A percentile compares a stretch with the other conserved stretches of the same genome.
Conservation (phyloP, 2,888 invertebrate species). For the Lampropteryx suffumata region DNA sequence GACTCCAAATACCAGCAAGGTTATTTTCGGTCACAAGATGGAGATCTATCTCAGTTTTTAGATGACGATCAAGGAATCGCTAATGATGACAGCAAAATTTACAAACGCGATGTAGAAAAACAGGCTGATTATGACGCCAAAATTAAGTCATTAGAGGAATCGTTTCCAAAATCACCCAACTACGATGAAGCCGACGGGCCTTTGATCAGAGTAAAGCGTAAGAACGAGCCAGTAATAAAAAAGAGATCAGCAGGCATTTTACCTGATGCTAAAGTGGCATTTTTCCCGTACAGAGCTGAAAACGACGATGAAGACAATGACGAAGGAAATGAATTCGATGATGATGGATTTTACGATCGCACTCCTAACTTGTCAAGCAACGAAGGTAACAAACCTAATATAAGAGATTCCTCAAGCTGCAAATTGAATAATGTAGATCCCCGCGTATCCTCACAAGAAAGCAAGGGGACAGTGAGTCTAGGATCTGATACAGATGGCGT, state of each 20-base stretch:
- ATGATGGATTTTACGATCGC: slow-evolving; percentile 74
- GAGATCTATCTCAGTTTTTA: slow-evolving; percentile 48
- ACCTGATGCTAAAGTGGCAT: slow-evolving; percentile 64
- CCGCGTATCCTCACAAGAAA: slow-evolving; percentile 13
- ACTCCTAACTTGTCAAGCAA: slow-evolving; percentile 52
- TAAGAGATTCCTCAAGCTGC: slow-evolving; percentile 14
- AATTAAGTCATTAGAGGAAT: slow-evolving; percentile 68
- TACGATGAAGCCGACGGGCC: slow-evolving; percentile 57
- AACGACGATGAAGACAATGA: slow-evolving; percentile 73
- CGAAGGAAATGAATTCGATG: slow-evolving; percentile 77
- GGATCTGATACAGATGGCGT: slow-evolving; percentile 70
- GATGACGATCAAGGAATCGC: slow-evolving; percentile 45
- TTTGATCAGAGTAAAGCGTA: slow-evolving; percentile 70
- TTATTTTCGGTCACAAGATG: slow-evolving; percentile 48
- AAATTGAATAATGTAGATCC: slow-evolving; percentile 18
- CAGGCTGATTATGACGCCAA: slow-evolving; percentile 51
- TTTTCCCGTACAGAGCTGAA: slow-evolving; percentile 61
- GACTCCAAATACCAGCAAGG: slow-evolving; percentile 46
- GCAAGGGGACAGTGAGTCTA: slow-evolving; percentile 46
- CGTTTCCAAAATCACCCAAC: slow-evolving; percentile 62
- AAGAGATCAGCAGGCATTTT: slow-evolving; percentile 60
- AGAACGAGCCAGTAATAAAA: slow-evolving; percentile 48
- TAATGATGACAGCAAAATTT: slow-evolving; percentile 41
- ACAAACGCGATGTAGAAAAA: slow-evolving; percentile 58
- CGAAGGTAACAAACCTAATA: slow-evolving; percentile 38